Evolutionary conservation across 2,113 vertebrate genomes (phyloP), one percentile per base, ranked within the genome.

Genomic region (Centrocercus urophasianus): DNA sequence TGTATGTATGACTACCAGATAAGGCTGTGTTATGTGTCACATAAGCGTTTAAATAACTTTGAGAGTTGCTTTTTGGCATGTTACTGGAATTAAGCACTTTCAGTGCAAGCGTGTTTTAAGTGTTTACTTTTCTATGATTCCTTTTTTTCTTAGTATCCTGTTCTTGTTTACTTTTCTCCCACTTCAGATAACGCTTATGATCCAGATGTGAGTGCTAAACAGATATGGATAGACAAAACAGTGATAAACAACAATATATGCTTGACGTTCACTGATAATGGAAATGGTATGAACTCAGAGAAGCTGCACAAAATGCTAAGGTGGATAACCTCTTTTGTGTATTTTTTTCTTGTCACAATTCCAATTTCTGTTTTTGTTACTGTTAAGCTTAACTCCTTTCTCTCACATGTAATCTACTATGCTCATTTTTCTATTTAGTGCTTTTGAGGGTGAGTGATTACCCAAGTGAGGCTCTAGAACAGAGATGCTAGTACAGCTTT

Each of bases 171-270:
- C 48, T 70, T 19, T 36, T 13, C 76, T 59, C 57, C 8, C 59
- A 65, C 85, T 89, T 92, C 60, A 99, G 99, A 99, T 89, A 99
- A 99, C 96, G 99, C 99, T 60, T 99, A 99, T 3, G 99, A 99
- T 94, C 99, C 99, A 76, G 99, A 99, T 93, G 99, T 99, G 91
- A 98, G 91, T 5, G 99, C 99, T 86, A 99, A 98, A 36, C 98
- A 99, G 93, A 98, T 99, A 84, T 99, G 99, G 99, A 99, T 99
- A 61, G 99, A 99, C 97, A 99, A 99, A 94, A 99, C 98, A 0
- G n/a, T 96, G 79, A 97, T 99, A 76, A 97, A 96, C 7, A 89
- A 73, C 52, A 54, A 93, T 6, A 96, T 98, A 48, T 99, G 99
- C 92, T 97, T 99, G 93, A 99, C 71, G 0, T 99, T 99, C 90